phyloP scores from a whole-genome alignment of 2,797 vertebrate species.

The Sparus aurata region DNA sequence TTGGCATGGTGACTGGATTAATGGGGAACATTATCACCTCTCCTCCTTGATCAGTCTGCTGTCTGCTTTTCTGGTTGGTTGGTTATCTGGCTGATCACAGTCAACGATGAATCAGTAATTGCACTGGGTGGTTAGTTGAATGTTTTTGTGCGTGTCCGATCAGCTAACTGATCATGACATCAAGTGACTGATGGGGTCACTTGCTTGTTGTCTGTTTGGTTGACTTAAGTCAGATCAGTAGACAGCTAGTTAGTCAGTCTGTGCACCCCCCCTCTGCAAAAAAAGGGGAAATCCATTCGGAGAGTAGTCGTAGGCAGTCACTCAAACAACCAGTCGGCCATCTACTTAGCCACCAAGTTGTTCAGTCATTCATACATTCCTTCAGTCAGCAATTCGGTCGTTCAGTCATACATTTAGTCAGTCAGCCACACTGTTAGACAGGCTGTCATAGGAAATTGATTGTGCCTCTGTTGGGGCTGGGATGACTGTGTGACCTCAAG shows the following conservation, averaged over 20 bases:
- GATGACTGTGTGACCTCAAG: conserved; percentile 69
- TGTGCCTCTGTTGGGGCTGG: conserved; percentile 44
- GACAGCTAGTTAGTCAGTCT: conserved; percentile 17
- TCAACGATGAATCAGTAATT: conserved; percentile 20
- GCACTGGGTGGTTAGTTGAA: conserved; percentile 31
- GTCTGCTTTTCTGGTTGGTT: conserved; percentile 36
- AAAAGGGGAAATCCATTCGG: conserved; percentile 3
- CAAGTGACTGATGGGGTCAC: conserved; percentile 13
- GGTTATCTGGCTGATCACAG: conserved; percentile 5
- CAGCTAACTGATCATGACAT: conserved; percentile 25
- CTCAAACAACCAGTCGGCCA: conserved; percentile 37
- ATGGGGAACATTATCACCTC: conserved; percentile 67
- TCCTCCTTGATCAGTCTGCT: conserved; percentile 49
- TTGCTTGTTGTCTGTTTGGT: conserved; percentile 17
- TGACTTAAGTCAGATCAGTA: conserved; percentile 25
- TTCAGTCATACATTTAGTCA: conserved; percentile 37
- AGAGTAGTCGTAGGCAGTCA: neutral
- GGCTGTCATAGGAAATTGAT: conserved; percentile 62
- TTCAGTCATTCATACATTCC: conserved; percentile 26
- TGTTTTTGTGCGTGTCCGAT: conserved; percentile 21
- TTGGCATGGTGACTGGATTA: conserved; percentile 59
- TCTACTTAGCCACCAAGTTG: conserved; percentile 23
- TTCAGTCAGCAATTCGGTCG: conserved; percentile 31
- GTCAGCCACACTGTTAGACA: conserved; percentile 40
- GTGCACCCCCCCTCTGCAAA: neutral